Conservation (phyloP, 1,140 invertebrate genomes). For the Daktulosphaira vitifoliae region DNA sequence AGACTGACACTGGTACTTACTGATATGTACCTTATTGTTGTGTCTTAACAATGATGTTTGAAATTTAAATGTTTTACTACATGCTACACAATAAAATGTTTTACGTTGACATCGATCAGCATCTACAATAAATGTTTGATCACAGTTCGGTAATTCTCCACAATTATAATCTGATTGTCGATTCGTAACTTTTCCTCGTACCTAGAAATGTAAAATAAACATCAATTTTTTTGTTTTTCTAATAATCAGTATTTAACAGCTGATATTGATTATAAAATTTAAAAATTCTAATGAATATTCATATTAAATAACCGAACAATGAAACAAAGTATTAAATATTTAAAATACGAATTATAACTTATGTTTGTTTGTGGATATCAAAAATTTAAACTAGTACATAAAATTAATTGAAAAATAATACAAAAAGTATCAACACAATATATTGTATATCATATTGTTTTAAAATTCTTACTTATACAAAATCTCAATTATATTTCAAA, state of each 20-base stretch:
- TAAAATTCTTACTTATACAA: conserved; percentile 3
- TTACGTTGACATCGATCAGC: conserved; percentile 34
- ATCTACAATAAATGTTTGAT: conserved; percentile 15
- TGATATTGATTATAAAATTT: too few relatives aligned
- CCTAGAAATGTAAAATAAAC: background rate
- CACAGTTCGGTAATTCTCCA: conserved; percentile 26
- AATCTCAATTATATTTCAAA: conserved; percentile 4
- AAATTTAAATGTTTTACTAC: conserved; percentile 40
- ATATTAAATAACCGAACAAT: too few relatives aligned
- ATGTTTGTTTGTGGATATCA: too few relatives aligned
- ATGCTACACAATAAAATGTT: conserved; percentile 37
- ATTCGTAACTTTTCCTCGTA: conserved; percentile 4
- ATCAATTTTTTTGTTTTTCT: background rate
- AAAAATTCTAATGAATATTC: background rate
- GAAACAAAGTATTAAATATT: too few relatives aligned
- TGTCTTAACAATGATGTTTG: conserved; percentile 40
- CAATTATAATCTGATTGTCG: background rate
- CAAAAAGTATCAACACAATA: too few relatives aligned
- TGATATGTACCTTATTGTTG: conserved; percentile 40
- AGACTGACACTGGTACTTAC: conserved; percentile 39
- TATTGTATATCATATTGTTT: conserved; percentile 6
- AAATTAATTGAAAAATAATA: too few relatives aligned
- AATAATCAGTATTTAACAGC: background rate
- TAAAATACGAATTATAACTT: too few relatives aligned
- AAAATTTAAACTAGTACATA: too few relatives aligned